Evolutionary conservation across 2,113 vertebrate genomes (phyloP).

Genomic region (Sciurus niger): DNA sequence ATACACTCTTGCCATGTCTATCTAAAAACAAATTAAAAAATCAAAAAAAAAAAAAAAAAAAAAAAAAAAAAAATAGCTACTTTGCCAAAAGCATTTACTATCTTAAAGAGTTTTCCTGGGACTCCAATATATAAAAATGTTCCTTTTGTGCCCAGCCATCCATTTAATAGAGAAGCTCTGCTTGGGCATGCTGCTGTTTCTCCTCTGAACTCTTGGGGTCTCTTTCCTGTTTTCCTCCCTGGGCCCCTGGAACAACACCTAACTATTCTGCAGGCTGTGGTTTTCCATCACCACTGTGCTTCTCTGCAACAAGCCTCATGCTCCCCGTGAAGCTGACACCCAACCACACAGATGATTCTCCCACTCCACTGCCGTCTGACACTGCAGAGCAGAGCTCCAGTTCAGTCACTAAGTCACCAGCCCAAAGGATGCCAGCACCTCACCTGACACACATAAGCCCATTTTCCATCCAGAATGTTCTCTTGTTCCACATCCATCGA

Average conservation of each 20-base stretch:
- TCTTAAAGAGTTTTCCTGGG: background rate
- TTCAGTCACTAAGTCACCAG: background rate
- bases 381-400: background rate
- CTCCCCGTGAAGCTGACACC: background rate
- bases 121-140: background rate
- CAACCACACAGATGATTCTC: background rate
- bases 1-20: too few species aligned
- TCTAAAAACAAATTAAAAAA: too few species aligned
- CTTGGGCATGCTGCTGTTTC: background rate
- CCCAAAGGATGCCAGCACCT: background rate
- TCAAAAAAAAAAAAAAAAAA: too few species aligned
- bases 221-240: background rate
- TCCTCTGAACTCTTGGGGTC: background rate
- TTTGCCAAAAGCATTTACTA: background rate
- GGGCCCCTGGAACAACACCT: background rate
- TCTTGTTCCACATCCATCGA: background rate
- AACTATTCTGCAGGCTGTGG: background rate
- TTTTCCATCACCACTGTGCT: background rate
- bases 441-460: fast-evolving
- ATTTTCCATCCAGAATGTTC: fast-evolving
- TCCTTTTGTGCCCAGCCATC: background rate
- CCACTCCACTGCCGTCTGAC: fast-evolving
- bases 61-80: background rate
- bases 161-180: background rate
- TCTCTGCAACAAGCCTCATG: background rate